Conservation (phyloP, 2,888 invertebrate species). For the Eilema depressum region DNA sequence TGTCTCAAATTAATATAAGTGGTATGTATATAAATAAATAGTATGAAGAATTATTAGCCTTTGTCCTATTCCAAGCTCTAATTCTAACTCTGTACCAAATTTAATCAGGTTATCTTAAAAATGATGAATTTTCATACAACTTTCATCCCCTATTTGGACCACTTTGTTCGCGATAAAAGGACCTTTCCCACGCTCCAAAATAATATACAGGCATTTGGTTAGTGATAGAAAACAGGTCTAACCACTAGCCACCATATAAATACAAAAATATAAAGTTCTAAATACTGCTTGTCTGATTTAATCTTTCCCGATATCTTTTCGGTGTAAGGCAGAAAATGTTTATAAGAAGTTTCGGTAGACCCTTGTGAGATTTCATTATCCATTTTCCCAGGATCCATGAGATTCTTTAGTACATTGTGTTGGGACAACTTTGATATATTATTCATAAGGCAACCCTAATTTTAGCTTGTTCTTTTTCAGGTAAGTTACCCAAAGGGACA, state of each 20-base stretch:
- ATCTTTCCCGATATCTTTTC: neutral
- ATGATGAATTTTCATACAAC: too few species aligned
- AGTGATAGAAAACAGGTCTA: neutral
- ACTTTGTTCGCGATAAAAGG: too few species aligned
- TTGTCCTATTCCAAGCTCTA: too few species aligned
- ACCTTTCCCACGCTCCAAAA: too few species aligned
- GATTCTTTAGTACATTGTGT: neutral
- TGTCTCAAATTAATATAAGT: neutral
- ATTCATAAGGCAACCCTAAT: slow-evolving; percentile 8
- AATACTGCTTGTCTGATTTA: slow-evolving; percentile 4
- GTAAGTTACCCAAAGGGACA: neutral
- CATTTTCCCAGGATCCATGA: neutral
- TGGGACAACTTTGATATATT: slow-evolving; percentile 9
- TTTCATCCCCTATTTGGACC: too few species aligned
- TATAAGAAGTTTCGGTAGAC: slow-evolving; percentile 17
- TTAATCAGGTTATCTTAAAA: too few species aligned
- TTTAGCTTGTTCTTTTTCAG: slow-evolving; percentile 3
- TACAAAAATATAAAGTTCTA: neutral
- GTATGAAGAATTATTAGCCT: too few species aligned
- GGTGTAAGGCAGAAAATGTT: slow-evolving; percentile 18
- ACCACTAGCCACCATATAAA: neutral
- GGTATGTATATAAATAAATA: neutral
- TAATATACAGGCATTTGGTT: too few species aligned
- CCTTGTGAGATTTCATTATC: slow-evolving; percentile 21
- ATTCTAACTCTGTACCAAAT: too few species aligned